Conservation (phyloP, 2,797 vertebrate genomes). For the Austrolebias charrua region DNA sequence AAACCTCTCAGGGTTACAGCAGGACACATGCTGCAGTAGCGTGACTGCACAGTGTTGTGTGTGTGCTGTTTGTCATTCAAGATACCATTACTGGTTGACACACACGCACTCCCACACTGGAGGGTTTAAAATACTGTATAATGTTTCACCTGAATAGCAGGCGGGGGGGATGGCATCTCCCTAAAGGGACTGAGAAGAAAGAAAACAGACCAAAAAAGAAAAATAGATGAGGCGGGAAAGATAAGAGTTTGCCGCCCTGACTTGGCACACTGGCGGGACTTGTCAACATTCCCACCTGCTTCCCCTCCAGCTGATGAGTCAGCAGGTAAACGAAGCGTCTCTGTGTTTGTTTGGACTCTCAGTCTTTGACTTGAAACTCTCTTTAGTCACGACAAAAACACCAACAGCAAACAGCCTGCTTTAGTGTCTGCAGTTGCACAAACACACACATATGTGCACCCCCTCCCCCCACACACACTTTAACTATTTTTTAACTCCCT, state of each 20-base stretch:
- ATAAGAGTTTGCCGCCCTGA: constrained; percentile 67
- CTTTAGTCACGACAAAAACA: constrained; percentile 32
- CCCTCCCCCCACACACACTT: not conserved
- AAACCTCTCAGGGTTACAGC: constrained; percentile 54
- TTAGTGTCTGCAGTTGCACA: constrained; percentile 25
- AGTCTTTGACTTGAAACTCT: constrained; percentile 31
- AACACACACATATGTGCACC: not conserved
- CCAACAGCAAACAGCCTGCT: constrained; percentile 18
- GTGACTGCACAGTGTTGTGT: constrained; percentile 53
- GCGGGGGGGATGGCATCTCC: constrained; percentile 43
- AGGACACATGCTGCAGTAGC: constrained; percentile 62
- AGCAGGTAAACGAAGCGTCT: constrained; percentile 43
- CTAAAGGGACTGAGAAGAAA: constrained; percentile 35
- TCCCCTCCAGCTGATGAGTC: constrained; percentile 59
- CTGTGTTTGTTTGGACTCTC: constrained; percentile 50
- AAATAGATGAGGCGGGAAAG: constrained; percentile 41
- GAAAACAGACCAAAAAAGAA: not conserved
- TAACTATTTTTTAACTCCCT: not conserved
- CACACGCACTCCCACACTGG: constrained; percentile 38
- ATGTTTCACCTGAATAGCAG: constrained; percentile 72
- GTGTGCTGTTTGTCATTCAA: constrained; percentile 57
- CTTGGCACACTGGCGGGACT: constrained; percentile 64
- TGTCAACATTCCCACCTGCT: constrained; percentile 37
- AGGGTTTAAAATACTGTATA: constrained; percentile 71
- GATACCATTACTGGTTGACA: constrained; percentile 55